Base-by-base conservation (phyloP, 2,113 vertebrate genomes). In the Empidonax traillii region DNA sequence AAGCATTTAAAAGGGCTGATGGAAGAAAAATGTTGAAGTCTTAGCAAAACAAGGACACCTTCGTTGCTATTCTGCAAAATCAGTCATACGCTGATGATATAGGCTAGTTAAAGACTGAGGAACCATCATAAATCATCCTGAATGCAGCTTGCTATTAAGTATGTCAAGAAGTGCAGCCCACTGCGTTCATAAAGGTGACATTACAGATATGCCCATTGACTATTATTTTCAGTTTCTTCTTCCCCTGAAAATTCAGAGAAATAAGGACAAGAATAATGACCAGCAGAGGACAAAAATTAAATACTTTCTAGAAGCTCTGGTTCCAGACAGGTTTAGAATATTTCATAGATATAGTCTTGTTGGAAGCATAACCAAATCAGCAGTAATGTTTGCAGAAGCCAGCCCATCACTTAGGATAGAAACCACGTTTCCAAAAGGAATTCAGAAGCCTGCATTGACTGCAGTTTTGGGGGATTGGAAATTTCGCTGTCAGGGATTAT, bases 51-150 rank as follows among this genome's bases (percentile, higher is more conserved):
- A 91, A 77, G 47, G 43, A 73, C 53, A 77, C 13, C 10, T 96
- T 89, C n/a, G 21, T 79, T 65, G 13, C 56, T 76, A 2, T 74
- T 92, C 69, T 94, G 35, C 41, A 63, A 67, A 89, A 84, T 94
- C 73, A 90, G 75, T 82, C 75, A 85, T 78, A 61, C 4, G 4
- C 23, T 93, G 75, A 35, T 83, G 51, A 71, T 93, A 86, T 3
- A 58, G 20, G 12, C 51, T 75, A 74, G 61, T 76, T 96, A 89
- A 94, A 89, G 35, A 56, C 3, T 84, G 47, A 94, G 44, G 67
- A 89, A 58, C 15, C 5, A 1, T 92, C 79, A 85, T 87, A 96
- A 96, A 94, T 90, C 79, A 96, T 91, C 72, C 43, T 65, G n/a
- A 78, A 88, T 82, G 21, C 51, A 91, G 52, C 33, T 63, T 85